A percentile compares a stretch with the other conserved stretches of the same genome.
These are phyloP conservation scores for Acholoe squamosa DNA, from an alignment of 2,888 invertebrate species.

Conservation along the genomic window DNA sequence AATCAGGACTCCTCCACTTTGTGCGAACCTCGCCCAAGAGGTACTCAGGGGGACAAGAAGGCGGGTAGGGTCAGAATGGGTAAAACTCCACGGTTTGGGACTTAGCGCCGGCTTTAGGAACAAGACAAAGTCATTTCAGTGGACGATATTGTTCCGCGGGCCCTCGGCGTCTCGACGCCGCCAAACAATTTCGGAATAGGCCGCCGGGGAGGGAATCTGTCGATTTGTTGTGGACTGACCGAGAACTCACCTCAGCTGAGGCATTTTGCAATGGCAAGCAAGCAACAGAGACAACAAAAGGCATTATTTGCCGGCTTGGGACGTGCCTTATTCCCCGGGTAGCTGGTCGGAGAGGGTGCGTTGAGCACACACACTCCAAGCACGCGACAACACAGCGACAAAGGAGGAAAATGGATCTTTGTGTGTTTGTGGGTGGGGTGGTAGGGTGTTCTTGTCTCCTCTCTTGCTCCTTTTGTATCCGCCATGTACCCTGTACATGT, in stretches of 20 bases:
- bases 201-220: slow-evolving; percentile 24
- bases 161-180: neutral
- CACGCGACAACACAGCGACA: slow-evolving; percentile 1
- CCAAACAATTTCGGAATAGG: neutral
- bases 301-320: neutral
- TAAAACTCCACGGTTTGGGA: neutral
- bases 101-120: neutral
- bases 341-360: neutral
- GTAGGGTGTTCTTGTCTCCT: neutral
- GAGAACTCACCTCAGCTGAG: neutral
- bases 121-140: slow-evolving; percentile 10
- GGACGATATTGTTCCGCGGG: neutral
- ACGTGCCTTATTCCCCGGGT: neutral
- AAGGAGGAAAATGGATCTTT: neutral
- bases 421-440: too few relatives aligned
- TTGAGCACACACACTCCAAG: neutral
- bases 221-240: slow-evolving; percentile 34
- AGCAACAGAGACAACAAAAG: neutral
- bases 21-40: neutral
- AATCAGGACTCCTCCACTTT: slow-evolving; percentile 5
- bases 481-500: neutral
- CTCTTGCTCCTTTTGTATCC: too few relatives aligned
- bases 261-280: neutral
- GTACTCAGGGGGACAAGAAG: neutral
- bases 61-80: neutral